A percentile compares a stretch with the other conserved stretches of the same genome.
Conservation (phyloP, 2,888 invertebrate species). For the Lepidocyrtinus sp. region DNA sequence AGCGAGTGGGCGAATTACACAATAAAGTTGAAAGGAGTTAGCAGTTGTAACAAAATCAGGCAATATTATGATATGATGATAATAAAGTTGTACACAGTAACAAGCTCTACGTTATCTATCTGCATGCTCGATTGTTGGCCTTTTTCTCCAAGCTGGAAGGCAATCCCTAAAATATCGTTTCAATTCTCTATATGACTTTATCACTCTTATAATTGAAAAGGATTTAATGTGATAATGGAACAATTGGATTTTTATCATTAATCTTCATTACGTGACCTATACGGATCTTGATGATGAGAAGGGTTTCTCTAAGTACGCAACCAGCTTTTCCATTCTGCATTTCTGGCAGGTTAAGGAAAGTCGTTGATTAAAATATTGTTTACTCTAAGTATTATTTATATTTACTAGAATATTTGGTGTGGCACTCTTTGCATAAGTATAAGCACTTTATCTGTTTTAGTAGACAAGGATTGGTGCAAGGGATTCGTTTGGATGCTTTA, state of each 20-base stretch:
- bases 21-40: background rate
- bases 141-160: too few species aligned
- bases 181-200: background rate
- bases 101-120: too few species aligned
- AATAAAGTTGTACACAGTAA: too few species aligned
- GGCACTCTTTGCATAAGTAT: too few species aligned
- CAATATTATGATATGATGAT: too few species aligned
- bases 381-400: background rate
- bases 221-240: slow-evolving; percentile 5
- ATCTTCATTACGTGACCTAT: slow-evolving; percentile 44
- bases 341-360: slow-evolving; percentile 11
- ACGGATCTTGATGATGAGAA: background rate
- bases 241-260: slow-evolving; percentile 52
- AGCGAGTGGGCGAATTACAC: background rate
- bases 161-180: too few species aligned
- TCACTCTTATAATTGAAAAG: background rate
- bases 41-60: background rate
- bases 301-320: background rate
- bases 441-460: too few species aligned
- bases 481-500: too few species aligned
- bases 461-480: too few species aligned
- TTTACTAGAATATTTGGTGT: too few species aligned
- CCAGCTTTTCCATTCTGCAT: background rate
- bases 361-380: background rate
- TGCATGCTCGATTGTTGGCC: too few species aligned